Base-by-base conservation (phyloP, 1,140 invertebrate genomes). In the Drosophila elegans region DNA sequence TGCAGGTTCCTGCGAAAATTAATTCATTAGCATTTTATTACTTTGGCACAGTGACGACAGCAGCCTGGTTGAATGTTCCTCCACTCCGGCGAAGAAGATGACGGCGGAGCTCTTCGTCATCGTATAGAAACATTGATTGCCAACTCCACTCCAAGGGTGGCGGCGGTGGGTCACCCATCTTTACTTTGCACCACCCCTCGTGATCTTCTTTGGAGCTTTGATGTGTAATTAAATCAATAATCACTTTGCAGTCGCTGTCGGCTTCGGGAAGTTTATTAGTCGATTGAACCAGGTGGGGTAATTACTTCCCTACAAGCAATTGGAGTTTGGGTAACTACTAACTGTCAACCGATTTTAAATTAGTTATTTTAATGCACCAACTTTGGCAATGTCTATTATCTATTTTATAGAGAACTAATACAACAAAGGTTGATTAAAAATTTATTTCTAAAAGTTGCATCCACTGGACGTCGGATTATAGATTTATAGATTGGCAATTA, bases 221-320 rank as follows among this genome's bases (percentile, higher is more conserved):
- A 88, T 88, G 83, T 89, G 83, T 88, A 88, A 88, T 89, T 88
- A 88, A 88, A 88, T 88, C 83, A 88, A 89, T 88, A 88, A 83
- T 83, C 84, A 88, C 71, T 88, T 79, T 83, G 48, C 29, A 71
- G 67, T 51, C 60, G 48, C 57, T 46, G 45, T 61, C 69, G 69
- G 51, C 71, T 36, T 39, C 12, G 48, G 53, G 39, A 34, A 66
- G 73, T 75, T 75, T 75, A 75, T 75, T 75, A 66, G 73, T 56
- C 42, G 68, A 72, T 72, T 57, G 66, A 57, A 46, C 72, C 42
- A 76, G 73, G 42, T 67, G 73, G 52, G 27, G 39, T 4, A 61
- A 46, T 39, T 60, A 11, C 39, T 51, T 38, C 45, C 10, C 10
- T 10, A 2, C 4, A 1, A 12, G 48, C n/a, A 11, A 52, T 29